Evolutionary conservation across 2,888 invertebrate genomes (phyloP), one percentile per base, ranked within the genome.

Genomic region (Taenaris catops): DNA sequence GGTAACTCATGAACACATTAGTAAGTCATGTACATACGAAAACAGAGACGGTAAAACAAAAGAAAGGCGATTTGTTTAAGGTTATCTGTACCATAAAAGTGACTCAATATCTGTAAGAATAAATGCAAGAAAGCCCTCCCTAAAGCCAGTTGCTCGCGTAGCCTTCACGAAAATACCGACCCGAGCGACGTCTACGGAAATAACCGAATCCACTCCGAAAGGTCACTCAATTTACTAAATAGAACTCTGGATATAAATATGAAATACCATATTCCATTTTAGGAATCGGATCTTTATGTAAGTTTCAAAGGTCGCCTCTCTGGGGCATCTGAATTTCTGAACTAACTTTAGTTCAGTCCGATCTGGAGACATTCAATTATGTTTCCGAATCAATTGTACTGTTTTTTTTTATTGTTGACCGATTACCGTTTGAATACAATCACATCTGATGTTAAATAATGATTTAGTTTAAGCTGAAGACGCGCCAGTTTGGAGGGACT

Each of bases 211-310:
- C 34, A 31, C 38, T 40, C 44, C 12, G n/a, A 47, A 45, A 49
- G 43, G 49, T 49, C 41, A 44, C 25, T 25, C 42, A 23, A 42
- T 35, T 25, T 28, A 34, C 32, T 33, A 34, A 43, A 51, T 47
- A 48, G 44, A 37, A 35, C 29, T 35, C 25, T 12, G 26, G 24
- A 44, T 40, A 41, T 48, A 50, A 48, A 51, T 53, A 46, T 50
- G 49, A 41, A 42, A 49, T 43, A 41, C 37, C 16, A 34, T 44
- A 46, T 51, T 46, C 40, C 26, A 11, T 43, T 48, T 50, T 34
- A 29, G 34, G 41, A 34, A 43, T 29, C 38, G 21, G 41, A 25
- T 36, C 11, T 18, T 32, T 42, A 31, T 24, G 21, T 44, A 47
- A 38, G 39, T 43, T 34, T 25, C 38, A 41, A 46, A 41, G 43